These are phyloP conservation scores for Blomia tropicalis DNA, from an alignment of 2,888 invertebrate species.

Conservation along the genomic window DNA sequence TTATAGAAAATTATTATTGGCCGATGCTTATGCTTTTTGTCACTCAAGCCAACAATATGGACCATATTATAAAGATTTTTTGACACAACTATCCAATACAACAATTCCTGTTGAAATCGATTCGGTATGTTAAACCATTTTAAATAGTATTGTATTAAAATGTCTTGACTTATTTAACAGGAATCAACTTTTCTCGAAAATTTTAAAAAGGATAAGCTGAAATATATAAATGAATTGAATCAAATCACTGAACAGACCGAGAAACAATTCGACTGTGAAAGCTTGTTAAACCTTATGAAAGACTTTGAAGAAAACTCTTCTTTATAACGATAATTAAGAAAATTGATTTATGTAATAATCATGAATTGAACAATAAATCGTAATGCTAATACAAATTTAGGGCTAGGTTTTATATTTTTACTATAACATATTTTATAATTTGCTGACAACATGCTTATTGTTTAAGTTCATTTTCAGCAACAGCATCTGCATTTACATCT, in stretches of 20 bases:
- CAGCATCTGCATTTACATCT: neutral
- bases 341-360: neutral
- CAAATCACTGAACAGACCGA: too few relatives aligned
- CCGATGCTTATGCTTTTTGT: neutral
- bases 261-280: neutral
- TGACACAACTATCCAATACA: neutral
- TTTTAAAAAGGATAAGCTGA: neutral
- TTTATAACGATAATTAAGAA: neutral
- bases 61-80: conserved; percentile 6
- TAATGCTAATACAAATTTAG: neutral
- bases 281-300: neutral
- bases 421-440: too few relatives aligned
- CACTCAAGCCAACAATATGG: neutral
- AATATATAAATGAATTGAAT: neutral
- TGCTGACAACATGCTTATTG: conserved; percentile 3
- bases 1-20: neutral
- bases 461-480: too few relatives aligned
- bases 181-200: neutral
- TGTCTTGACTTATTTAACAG: neutral
- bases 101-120: neutral
- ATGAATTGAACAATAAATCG: neutral
- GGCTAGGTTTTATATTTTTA: too few relatives aligned
- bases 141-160: neutral
- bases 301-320: neutral
- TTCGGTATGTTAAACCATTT: neutral